Conservation (phyloP, 2,113 vertebrate genomes). For the Orycteropus afer region DNA sequence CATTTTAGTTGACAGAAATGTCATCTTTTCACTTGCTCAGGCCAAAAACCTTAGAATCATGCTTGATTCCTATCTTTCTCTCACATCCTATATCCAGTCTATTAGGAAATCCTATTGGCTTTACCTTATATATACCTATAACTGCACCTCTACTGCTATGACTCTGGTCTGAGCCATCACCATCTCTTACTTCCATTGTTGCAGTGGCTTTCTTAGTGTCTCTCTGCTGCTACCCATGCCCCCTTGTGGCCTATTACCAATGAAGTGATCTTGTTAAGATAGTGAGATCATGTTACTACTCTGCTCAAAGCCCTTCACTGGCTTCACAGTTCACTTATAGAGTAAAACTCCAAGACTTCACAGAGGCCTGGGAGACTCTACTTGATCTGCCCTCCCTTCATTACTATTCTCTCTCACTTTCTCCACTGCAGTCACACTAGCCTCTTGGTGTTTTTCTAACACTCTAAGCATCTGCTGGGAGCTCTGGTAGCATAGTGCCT, state of each 20-base stretch:
- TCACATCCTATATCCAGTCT: background rate
- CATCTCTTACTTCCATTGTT: background rate
- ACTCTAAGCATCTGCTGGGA: no score
- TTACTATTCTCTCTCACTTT: background rate
- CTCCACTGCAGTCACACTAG: no score
- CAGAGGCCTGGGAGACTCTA: background rate
- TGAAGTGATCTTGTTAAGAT: background rate
- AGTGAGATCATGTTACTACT: background rate
- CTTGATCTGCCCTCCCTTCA: background rate
- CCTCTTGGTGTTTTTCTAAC: no score
- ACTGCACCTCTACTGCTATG: background rate
- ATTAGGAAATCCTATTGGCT: background rate
- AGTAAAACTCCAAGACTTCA: background rate
- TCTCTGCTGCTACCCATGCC: background rate
- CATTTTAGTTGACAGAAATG: background rate
- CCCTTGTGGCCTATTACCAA: background rate
- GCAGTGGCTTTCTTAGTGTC: background rate
- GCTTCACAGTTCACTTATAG: background rate
- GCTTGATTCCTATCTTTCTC: background rate
- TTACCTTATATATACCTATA: background rate
- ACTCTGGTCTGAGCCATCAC: background rate
- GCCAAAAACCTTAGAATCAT: background rate
- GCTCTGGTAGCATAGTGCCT: no score
- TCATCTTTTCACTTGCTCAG: background rate
- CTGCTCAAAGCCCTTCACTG: background rate